Conservation (phyloP, 2,113 vertebrate genomes). For the Equus przewalskii region DNA sequence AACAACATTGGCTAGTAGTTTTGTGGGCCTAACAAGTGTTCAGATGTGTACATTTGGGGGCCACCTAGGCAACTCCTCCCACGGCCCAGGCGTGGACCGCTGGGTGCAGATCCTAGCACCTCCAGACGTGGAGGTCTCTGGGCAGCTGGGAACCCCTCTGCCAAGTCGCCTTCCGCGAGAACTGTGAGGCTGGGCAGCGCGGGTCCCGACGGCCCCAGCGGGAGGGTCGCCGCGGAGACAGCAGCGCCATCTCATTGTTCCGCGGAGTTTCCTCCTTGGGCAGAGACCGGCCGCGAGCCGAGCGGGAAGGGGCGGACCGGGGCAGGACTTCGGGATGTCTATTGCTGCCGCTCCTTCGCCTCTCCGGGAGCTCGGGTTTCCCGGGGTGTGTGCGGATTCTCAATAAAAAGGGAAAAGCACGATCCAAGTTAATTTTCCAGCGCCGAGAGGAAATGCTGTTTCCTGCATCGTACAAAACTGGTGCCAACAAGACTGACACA, state of each 20-base stretch:
- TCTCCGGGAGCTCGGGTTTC: conserved; percentile 86
- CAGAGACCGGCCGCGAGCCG: conserved; percentile 35
- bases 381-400: conserved; percentile 91
- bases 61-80: neutral
- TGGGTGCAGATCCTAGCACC: neutral
- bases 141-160: neutral
- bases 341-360: conserved; percentile 84
- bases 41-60: neutral
- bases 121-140: neutral
- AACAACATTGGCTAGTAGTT: neutral
- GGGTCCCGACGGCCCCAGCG: conserved; percentile 57
- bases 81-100: neutral
- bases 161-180: neutral
- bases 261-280: conserved; percentile 76
- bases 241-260: conserved; percentile 73
- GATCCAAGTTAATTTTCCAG: conserved; percentile 92
- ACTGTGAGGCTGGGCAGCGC: conserved; percentile 54
- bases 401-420: conserved; percentile 91
- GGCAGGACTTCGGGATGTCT: conserved; percentile 78
- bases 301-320: conserved; percentile 71
- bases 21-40: neutral
- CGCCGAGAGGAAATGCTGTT: conserved; percentile 91
- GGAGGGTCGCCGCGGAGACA: conserved; percentile 75
- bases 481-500: conserved; percentile 91
- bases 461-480: conserved; percentile 91